Evolutionary conservation across 2,888 invertebrate genomes (phyloP).

Genomic region (Timema cristinae): DNA sequence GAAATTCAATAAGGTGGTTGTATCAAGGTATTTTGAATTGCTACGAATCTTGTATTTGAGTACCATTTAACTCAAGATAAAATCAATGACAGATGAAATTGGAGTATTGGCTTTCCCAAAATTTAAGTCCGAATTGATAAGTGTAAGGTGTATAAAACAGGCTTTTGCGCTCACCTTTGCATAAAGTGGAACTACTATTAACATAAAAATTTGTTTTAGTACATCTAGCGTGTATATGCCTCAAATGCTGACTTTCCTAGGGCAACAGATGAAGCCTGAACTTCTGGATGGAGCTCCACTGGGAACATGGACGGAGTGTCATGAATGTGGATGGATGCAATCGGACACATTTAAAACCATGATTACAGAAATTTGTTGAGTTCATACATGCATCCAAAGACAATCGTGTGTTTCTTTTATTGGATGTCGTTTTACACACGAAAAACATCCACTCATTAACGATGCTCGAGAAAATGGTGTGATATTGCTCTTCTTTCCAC

Average conservation of each 20-base stretch:
- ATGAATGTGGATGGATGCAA: not conserved
- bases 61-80: constrained; percentile 19
- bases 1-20: constrained; percentile 29
- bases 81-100: constrained; percentile 39
- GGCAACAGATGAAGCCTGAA: constrained; percentile 38
- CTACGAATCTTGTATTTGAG: constrained; percentile 14
- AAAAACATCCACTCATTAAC: not conserved
- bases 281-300: constrained; percentile 38
- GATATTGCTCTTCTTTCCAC: not conserved
- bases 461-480: not conserved
- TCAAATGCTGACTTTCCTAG: constrained; percentile 39
- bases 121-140: constrained; percentile 37
- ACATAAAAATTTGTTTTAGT: constrained; percentile 38
- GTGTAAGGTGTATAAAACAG: constrained; percentile 39
- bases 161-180: constrained; percentile 32
- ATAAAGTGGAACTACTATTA: constrained; percentile 38
- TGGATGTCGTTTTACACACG: constrained; percentile 13
- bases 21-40: constrained; percentile 26
- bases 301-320: constrained; percentile 35
- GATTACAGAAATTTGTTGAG: constrained; percentile 38
- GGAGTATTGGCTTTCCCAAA: constrained; percentile 38
- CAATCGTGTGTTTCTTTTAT: constrained; percentile 33
- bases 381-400: constrained; percentile 34
- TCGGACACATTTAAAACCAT: constrained; percentile 29
- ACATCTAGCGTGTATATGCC: constrained; percentile 39